Conservation (phyloP, 2,888 invertebrate genomes). For the Conomelus anceps region DNA sequence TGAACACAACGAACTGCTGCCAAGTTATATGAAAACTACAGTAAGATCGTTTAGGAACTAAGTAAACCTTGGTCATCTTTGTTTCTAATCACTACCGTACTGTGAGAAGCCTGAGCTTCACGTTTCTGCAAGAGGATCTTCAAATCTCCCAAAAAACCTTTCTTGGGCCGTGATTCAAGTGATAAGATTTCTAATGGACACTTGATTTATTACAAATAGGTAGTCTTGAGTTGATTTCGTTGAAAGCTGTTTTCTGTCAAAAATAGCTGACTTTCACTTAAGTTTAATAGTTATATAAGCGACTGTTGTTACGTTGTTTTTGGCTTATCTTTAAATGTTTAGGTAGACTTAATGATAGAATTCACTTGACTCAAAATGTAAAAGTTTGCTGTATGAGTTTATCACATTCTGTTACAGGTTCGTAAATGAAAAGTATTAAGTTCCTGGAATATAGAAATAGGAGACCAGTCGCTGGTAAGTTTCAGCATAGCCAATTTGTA, state of each 20-base stretch:
- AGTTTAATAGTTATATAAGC: neutral
- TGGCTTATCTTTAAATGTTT: neutral
- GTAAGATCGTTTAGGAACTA: too few relatives aligned
- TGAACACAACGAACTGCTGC: too few relatives aligned
- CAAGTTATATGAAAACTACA: too few relatives aligned
- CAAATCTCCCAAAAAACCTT: neutral
- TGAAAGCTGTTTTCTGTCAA: neutral
- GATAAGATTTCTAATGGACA: neutral
- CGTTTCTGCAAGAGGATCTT: neutral
- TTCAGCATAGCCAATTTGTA: neutral
- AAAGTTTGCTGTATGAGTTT: neutral
- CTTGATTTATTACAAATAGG: neutral
- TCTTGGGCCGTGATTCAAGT: neutral
- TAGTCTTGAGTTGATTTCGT: neutral
- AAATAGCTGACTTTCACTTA: neutral
- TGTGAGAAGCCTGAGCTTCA: neutral
- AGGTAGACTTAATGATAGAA: neutral
- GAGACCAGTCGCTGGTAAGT: neutral
- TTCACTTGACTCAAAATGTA: neutral
- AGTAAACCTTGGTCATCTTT: neutral
- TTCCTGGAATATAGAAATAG: neutral
- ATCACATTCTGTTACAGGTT: neutral
- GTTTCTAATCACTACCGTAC: neutral
- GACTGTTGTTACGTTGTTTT: neutral
- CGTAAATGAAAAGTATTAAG: neutral